phyloP scores from a whole-genome alignment of 1,140 invertebrate species.

The Spodoptera litura region DNA sequence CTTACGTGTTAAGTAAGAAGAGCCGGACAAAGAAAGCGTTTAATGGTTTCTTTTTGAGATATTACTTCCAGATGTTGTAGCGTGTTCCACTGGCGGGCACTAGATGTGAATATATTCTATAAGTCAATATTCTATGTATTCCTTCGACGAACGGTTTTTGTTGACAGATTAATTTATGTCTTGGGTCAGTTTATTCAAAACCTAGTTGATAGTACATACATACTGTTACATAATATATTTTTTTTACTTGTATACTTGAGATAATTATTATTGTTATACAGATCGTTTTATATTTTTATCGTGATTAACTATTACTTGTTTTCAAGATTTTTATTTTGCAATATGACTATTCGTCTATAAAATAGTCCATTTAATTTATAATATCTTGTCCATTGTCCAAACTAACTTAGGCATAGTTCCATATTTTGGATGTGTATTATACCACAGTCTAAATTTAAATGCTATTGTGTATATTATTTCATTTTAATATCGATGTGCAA shows the following conservation, averaged over 20 bases:
- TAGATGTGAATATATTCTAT: conserved; percentile 24
- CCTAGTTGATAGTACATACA: conserved; percentile 73
- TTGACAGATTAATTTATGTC: conserved; percentile 50
- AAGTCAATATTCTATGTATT: conserved; percentile 25
- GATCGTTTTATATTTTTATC: conserved; percentile 83
- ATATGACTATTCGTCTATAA: conserved; percentile 64
- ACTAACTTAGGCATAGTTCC: conserved; percentile 83
- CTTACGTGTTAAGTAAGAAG: conserved; percentile 48
- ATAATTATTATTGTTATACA: conserved; percentile 84
- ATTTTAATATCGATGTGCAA: conserved; percentile 84
- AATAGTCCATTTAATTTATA: conserved; percentile 79
- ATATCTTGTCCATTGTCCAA: conserved; percentile 84
- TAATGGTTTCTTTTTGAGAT: conserved; percentile 40
- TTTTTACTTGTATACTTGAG: conserved; percentile 84
- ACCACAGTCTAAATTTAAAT: conserved; percentile 81
- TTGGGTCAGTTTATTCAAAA: conserved; percentile 68
- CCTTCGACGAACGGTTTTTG: conserved; percentile 34
- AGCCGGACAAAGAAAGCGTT: conserved; percentile 43
- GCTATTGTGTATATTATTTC: conserved; percentile 86
- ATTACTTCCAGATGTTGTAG: conserved; percentile 41
- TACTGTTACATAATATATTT: conserved; percentile 84
- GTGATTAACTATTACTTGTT: conserved; percentile 75
- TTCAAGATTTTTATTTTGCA: conserved; percentile 76
- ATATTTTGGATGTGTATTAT: conserved; percentile 85
- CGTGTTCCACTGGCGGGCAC: conserved; percentile 28